Evolutionary conservation across 2,888 invertebrate genomes (phyloP), one percentile per base, ranked within the genome.

Genomic region (Ophion ellenae): DNA sequence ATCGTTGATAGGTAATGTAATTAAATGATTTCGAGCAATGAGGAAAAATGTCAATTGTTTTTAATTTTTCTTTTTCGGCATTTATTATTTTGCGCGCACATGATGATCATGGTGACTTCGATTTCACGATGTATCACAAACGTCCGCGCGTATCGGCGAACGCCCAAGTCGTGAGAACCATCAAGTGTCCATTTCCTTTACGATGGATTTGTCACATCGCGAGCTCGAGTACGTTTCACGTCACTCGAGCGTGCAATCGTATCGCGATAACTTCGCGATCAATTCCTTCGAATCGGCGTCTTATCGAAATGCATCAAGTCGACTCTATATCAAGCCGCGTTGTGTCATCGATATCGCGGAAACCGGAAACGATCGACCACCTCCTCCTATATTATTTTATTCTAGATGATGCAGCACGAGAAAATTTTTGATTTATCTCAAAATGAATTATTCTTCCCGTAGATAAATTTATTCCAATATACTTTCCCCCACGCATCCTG

Each of bases 101-200:
- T 9, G 40, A 1, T 11, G 9, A 24, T 24, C 36, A 24, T 61
- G 24, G 40, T 36, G 40, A 45, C 11, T 75, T 64, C 17, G 20
- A 70, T n/a, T 59, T 59, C 45, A 81, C 47, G 20, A 63, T 70
- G 61, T 67, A 59, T 10, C 10, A 53, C 67, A 36, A 67, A 81
- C 74, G 40, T 40, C 9, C 45, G 24, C 57, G 81, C 47, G 6
- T 77, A 74, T 71, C 77, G 47, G 73, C 74, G n/a, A 73, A 61
- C 28, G 57, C 76, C 59, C 73, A 77, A 64, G 59, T 81, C 59
- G 70, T 45, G 53, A 69, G 45, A 64, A 61, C 24, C 76, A 70
- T 57, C 70, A 20, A 76, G 71, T 47, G 57, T 53, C 47, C 24
- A 40, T 69, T 82, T 82, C 81, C 81, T 61, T 24, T 45, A n/a